phyloP scores from a whole-genome alignment of 1,140 invertebrate genomes.

The Drosophila equinoxialis region DNA sequence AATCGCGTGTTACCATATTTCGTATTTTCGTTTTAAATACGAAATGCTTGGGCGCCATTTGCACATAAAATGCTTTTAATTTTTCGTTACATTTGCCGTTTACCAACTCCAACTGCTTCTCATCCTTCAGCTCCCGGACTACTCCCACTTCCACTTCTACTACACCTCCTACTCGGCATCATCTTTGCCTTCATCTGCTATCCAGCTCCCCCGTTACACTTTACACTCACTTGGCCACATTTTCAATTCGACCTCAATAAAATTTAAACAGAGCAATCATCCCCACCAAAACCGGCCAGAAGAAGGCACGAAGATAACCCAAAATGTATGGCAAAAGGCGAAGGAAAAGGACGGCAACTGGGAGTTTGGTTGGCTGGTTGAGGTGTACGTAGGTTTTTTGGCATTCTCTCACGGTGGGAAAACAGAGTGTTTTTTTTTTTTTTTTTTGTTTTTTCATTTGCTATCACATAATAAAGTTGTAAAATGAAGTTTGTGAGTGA shows the following conservation, averaged over 20 bases:
- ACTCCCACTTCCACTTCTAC: not conserved
- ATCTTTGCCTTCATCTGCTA: not conserved
- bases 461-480: constrained; percentile 13
- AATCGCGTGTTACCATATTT: constrained; percentile 79
- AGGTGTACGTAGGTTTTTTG: not conserved
- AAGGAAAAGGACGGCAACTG: not conserved
- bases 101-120: constrained; percentile 8
- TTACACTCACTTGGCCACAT: constrained; percentile 61
- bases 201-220: not conserved
- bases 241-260: constrained; percentile 81
- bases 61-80: constrained; percentile 79
- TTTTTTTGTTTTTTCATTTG: too few species aligned
- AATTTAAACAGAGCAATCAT: constrained; percentile 60
- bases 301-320: constrained; percentile 20
- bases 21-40: constrained; percentile 74
- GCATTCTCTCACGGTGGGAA: constrained; percentile 9
- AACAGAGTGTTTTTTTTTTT: not conserved
- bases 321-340: constrained; percentile 13
- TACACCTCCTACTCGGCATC: not conserved
- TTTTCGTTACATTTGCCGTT: constrained; percentile 71
- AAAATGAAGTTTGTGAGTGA: constrained; percentile 1
- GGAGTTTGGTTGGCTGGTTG: not conserved
- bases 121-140: not conserved
- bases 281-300: constrained; percentile 19
- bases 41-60: constrained; percentile 59